Percentiles rank a stretch among this genome's conserved stretches.
Conservation (phyloP, 2,113 vertebrate genomes). For the Montifringilla adamsi region DNA sequence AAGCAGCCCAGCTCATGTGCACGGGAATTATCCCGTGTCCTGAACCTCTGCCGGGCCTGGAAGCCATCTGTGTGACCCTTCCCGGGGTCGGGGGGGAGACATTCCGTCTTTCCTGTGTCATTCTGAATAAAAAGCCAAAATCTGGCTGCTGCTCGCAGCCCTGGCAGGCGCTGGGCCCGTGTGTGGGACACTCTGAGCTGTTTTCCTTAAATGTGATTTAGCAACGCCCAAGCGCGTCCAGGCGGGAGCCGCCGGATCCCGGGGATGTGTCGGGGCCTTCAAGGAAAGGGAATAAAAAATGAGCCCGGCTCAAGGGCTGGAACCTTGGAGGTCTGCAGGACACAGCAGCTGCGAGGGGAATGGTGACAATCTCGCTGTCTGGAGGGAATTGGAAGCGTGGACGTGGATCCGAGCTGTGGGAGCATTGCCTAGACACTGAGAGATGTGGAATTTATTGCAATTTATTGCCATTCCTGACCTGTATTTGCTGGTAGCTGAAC, state of each 20-base stretch:
- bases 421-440: rapidly evolving
- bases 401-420: not conserved
- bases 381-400: not conserved
- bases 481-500: rapidly evolving
- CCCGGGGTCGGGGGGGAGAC: not conserved
- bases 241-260: not conserved
- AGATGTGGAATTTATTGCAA: not conserved
- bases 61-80: conserved; percentile 44
- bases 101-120: conserved; percentile 44
- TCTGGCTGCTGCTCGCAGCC: not conserved
- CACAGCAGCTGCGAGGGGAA: not conserved
- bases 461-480: not conserved
- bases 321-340: not conserved
- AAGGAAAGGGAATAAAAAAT: not conserved
- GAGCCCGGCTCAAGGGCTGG: not conserved
- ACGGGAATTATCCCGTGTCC: conserved; percentile 20
- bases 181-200: not conserved
- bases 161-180: not conserved
- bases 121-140: not conserved
- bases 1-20: not conserved
- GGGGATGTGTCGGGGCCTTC: not conserved
- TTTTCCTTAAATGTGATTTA: not conserved
- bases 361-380: rapidly evolving
- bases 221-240: not conserved
- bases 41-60: not conserved